Conservation (phyloP, 2,888 invertebrate genomes). For the Eilema caniola region DNA sequence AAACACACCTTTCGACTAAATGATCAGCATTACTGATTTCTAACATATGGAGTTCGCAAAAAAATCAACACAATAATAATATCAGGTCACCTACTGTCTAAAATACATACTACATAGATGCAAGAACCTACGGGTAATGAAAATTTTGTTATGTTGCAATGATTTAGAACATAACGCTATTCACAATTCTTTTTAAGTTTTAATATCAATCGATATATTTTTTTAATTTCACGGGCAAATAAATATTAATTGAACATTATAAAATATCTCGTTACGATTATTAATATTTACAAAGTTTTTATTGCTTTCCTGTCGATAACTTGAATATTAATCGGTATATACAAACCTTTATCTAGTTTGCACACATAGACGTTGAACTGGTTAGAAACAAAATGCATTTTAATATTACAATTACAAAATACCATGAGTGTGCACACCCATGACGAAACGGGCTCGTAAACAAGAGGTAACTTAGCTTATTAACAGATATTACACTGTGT, state of each 20-base stretch:
- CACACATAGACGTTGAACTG: slow-evolving; percentile 24
- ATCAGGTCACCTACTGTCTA: background rate
- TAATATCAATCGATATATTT: slow-evolving; percentile 56
- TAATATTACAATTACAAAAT: slow-evolving; percentile 10
- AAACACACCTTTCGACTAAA: too few species aligned
- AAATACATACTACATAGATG: background rate
- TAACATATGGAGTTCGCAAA: too few species aligned
- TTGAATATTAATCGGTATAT: slow-evolving; percentile 46
- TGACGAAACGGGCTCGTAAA: background rate
- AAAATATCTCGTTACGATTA: slow-evolving; percentile 60
- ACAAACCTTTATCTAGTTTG: slow-evolving; percentile 38
- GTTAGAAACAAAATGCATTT: slow-evolving; percentile 10
- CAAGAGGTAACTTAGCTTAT: slow-evolving; percentile 4
- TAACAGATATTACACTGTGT: slow-evolving; percentile 3
- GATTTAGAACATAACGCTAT: slow-evolving; percentile 26
- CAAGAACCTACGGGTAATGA: background rate
- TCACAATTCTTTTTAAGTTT: slow-evolving; percentile 44
- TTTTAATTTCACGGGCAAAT: slow-evolving; percentile 67
- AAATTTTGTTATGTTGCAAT: slow-evolving; percentile 44
- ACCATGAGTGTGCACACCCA: slow-evolving; percentile 1
- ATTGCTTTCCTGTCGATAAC: slow-evolving; percentile 51
- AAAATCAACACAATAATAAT: too few species aligned
- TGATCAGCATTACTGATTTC: too few species aligned
- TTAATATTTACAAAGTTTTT: slow-evolving; percentile 54
- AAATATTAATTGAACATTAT: slow-evolving; percentile 66